Evolutionary conservation across 2,797 vertebrate genomes (phyloP), one percentile per base, ranked within the genome.

Genomic region (Cheirogaleus major): DNA sequence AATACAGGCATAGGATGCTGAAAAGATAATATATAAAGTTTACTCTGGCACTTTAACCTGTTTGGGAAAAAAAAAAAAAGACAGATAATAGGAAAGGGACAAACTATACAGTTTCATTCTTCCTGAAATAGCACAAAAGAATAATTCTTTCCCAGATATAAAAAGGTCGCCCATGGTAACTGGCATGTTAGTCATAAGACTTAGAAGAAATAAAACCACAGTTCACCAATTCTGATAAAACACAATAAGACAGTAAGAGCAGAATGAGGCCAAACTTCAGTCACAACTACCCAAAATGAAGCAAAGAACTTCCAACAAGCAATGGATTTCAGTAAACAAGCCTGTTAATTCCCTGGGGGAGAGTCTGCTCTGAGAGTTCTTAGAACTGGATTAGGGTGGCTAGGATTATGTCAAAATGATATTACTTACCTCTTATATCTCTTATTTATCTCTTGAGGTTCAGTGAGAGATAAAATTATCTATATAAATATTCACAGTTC

Each of bases 181-280:
- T 95, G 52, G 18, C 38, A 76, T 65, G 70, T 67, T 89, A 65
- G 32, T 43, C 32, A 82, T 17, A 94, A 38, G n/a, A 84, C 83
- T 88, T 65, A 78, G 48, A 70, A 91, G 65, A 92, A 97, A 81
- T 59, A 84, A 93, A 93, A 88, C 4, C 20, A 81, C 30, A n/a
- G 67, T 61, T 90, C 35, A 55, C 35, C 61, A 48, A 78, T 79
- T 91, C 63, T 82, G n/a, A 52, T 55, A 52, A 92, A 69, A 84
- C 8, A 32, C 11, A 79, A 25, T 38, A 78, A 27, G n/a, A 78
- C 13, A 95, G 22, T 55, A 81, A 67, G 32, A 78, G 65, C 22
- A 95, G 35, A 92, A 92, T 1, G 9, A 23, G 43, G 70, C 63
- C 80, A 84, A 85, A 79, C 14, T 38, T 63, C 55, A 75, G 27